phyloP scores from a whole-genome alignment of 2,888 invertebrate species.

The Boloria selene region DNA sequence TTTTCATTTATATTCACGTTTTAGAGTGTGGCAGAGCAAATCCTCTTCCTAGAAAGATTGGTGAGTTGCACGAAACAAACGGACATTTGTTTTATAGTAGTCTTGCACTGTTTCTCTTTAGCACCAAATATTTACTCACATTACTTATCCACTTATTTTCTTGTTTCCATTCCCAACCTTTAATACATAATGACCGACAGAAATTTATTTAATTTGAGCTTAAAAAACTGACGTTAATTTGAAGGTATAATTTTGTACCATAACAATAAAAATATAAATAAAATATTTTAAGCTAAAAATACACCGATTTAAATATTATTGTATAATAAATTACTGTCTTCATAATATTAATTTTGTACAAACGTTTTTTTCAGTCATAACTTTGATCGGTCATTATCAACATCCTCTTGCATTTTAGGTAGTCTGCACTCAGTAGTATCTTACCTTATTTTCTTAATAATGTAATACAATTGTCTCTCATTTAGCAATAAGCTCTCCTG shows the following conservation, averaged over 20 bases:
- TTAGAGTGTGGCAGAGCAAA: constrained; percentile 81
- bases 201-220: too few species aligned
- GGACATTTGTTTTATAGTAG: constrained; percentile 2
- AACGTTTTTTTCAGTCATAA: too few species aligned
- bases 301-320: too few species aligned
- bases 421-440: not conserved
- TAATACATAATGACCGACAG: not conserved
- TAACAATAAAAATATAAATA: too few species aligned
- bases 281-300: too few species aligned
- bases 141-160: too few species aligned
- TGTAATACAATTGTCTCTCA: not conserved
- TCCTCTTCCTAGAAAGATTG: constrained; percentile 77
- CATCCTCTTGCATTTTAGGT: not conserved
- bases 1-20: constrained; percentile 63
- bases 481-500: too few species aligned
- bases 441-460: not conserved
- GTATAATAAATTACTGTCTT: too few species aligned
- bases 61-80: constrained; percentile 57
- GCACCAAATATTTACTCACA: not conserved
- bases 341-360: too few species aligned
- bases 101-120: not conserved
- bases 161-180: not conserved
- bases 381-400: not conserved
- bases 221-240: too few species aligned
- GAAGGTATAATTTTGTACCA: too few species aligned